phyloP scores from a whole-genome alignment of 2,113 vertebrate species.

The Pristiophorus japonicus region DNA sequence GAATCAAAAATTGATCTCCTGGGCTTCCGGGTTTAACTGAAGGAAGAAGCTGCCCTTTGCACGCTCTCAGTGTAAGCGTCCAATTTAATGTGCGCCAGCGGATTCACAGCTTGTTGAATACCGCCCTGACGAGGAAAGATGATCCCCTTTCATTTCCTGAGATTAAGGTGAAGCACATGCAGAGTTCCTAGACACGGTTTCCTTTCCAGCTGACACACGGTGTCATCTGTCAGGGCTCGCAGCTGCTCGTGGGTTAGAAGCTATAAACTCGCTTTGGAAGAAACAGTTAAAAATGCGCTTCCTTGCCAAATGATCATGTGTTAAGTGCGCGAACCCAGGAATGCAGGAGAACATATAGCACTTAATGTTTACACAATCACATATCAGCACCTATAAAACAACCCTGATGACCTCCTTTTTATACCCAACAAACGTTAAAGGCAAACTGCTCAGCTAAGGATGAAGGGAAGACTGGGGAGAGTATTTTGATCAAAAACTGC shows the following conservation, averaged over 20 bases:
- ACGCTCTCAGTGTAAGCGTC: background rate
- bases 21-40: background rate
- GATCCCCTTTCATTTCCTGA: slow-evolving; percentile 36
- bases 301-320: slow-evolving; percentile 29
- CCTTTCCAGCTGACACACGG: slow-evolving; percentile 23
- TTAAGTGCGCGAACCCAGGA: slow-evolving; percentile 2
- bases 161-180: slow-evolving; percentile 33
- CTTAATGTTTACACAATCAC: slow-evolving; percentile 4
- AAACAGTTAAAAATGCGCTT: slow-evolving; percentile 15
- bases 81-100: background rate
- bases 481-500: no score
- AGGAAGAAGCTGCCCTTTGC: background rate
- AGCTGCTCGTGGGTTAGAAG: slow-evolving; percentile 5
- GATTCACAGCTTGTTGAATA: slow-evolving; percentile 29
- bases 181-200: slow-evolving; percentile 27
- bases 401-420: background rate
- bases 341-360: background rate
- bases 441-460: background rate
- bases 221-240: slow-evolving; percentile 21
- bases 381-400: background rate
- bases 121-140: slow-evolving; percentile 8
- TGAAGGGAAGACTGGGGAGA: no score
- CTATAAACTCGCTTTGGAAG: slow-evolving; percentile 2
- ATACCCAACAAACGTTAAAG: background rate
- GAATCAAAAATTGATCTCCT: background rate